Evolutionary conservation across 2,888 invertebrate genomes (phyloP), one percentile per base, ranked within the genome.

Genomic region (Hetaerina titia): DNA sequence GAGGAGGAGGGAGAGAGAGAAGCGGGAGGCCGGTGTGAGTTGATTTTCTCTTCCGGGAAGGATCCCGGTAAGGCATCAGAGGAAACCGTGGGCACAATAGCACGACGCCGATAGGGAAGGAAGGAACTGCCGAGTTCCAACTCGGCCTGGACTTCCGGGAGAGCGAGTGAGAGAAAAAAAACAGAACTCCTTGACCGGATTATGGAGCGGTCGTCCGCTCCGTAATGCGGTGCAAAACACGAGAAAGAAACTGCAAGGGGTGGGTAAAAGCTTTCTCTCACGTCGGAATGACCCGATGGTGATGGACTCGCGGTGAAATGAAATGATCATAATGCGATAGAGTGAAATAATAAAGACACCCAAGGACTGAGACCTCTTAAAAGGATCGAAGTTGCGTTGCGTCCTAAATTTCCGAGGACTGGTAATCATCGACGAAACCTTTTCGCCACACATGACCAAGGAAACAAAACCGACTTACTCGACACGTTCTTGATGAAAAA

Each of bases 121-220:
- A 19, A 63, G 90, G 90, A 90, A 90, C 60, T 45, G 60, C 60
- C 60, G 60, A 63, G 17, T 57, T 19, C 89, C 89, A n/a, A 89
- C 89, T 89, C 57, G 56, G 25, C n/a, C 13, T 58, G n/a, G 63
- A 88, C 90, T 90, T 90, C 90, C 90, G 90, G 90, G 90, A 90
- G 64, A 89, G 57, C 17, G 22, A 69, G 4, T 69, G 81, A 31
- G 31, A 69, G 31, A 81, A 31, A 81, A 81, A 81, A 81, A 22
- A 69, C 19, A n/a, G 11, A 60, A 64, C 64, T 90, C 90, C 90
- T 90, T 90, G 90, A 90, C 90, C 90, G 90, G 90, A 90, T 90
- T 90, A 22, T 13, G 7, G 69, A 25, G 25, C 31, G 81, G 13
- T 0, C 22, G 81, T 13, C 31, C 0, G 31, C 81, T 74, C 13